phyloP scores from a whole-genome alignment of 1,140 invertebrate species.

The Cotesia chilonis region DNA sequence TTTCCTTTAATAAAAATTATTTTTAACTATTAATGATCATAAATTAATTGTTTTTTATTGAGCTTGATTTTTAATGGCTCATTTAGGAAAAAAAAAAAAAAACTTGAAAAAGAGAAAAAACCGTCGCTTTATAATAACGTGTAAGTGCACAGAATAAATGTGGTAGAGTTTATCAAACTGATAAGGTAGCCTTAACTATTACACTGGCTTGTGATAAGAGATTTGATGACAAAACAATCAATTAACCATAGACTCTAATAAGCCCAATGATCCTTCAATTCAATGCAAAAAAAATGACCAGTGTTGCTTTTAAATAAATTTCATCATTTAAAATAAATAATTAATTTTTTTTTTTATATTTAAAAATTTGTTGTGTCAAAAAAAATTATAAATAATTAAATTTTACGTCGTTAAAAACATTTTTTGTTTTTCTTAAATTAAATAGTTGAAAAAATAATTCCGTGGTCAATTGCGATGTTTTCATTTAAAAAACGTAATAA shows the following conservation, averaged over 20 bases:
- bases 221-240: slow-evolving; percentile 33
- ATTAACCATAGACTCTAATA: slow-evolving; percentile 9
- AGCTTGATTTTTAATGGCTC: neutral
- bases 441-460: too few relatives aligned
- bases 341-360: too few relatives aligned
- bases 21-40: slow-evolving; percentile 23
- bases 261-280: slow-evolving; percentile 19
- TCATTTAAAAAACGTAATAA: too few relatives aligned
- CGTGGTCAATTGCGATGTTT: too few relatives aligned
- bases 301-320: neutral
- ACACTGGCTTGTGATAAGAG: slow-evolving; percentile 27
- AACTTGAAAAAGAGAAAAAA: neutral
- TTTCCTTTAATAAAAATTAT: slow-evolving; percentile 14
- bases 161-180: slow-evolving; percentile 25
- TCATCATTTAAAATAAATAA: neutral
- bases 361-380: neutral
- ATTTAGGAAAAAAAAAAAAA: slow-evolving; percentile 2
- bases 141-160: slow-evolving; percentile 16
- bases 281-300: neutral
- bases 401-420: too few relatives aligned
- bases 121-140: neutral
- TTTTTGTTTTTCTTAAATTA: too few relatives aligned
- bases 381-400: neutral
- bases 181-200: slow-evolving; percentile 25
- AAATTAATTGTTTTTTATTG: neutral